Percentiles rank a stretch among this genome's conserved stretches.
Conservation (phyloP, 1,140 invertebrate genomes). For the Psilanteris sp. region DNA sequence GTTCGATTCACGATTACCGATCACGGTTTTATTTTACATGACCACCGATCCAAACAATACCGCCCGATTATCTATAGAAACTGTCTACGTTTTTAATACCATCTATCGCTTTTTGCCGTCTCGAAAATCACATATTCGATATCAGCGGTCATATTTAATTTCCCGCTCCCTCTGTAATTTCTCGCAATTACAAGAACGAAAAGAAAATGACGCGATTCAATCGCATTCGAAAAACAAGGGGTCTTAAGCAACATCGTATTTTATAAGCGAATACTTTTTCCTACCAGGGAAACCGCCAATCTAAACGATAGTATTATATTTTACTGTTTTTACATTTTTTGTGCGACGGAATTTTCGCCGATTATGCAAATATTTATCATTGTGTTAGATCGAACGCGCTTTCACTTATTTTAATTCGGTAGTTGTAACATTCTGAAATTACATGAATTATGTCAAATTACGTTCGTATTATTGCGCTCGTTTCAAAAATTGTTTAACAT, state of each 20-base stretch:
- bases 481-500: too few species aligned
- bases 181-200: slow-evolving; percentile 18
- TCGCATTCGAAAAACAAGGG: slow-evolving; percentile 20
- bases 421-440: slow-evolving; percentile 7
- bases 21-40: slow-evolving; percentile 14
- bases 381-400: slow-evolving; percentile 25
- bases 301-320: slow-evolving; percentile 44
- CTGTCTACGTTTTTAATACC: slow-evolving; percentile 33
- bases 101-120: slow-evolving; percentile 11
- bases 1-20: slow-evolving; percentile 24
- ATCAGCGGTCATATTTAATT: background rate
- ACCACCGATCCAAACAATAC: slow-evolving; percentile 14
- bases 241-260: slow-evolving; percentile 20
- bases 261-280: slow-evolving; percentile 14
- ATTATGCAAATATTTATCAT: slow-evolving; percentile 57
- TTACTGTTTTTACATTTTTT: slow-evolving; percentile 11
- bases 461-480: too few species aligned
- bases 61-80: slow-evolving; percentile 10
- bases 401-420: slow-evolving; percentile 23
- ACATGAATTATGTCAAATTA: slow-evolving; percentile 25
- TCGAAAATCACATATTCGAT: slow-evolving; percentile 28
- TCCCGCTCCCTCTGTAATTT: background rate
- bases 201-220: slow-evolving; percentile 30
- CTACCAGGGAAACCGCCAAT: slow-evolving; percentile 20
- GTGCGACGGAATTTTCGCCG: slow-evolving; percentile 31